These are phyloP conservation scores for Eublepharis macularius DNA, from an alignment of 2,113 vertebrate genomes.

Conservation along the genomic window DNA sequence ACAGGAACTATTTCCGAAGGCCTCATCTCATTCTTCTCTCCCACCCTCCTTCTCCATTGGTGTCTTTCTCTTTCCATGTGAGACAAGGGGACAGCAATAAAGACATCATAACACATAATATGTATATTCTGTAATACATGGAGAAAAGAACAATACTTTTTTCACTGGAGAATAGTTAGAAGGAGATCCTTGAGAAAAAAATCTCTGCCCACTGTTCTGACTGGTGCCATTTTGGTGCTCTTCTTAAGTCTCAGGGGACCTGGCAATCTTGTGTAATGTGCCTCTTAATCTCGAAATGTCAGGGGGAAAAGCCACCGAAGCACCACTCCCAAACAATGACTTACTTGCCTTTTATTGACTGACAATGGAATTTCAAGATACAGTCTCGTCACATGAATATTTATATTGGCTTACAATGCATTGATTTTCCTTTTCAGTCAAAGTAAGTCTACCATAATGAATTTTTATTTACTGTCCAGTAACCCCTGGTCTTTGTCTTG, in stretches of 20 bases:
- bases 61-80: no score
- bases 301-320: slow-evolving; percentile 52
- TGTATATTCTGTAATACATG: neutral
- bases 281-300: slow-evolving; percentile 55
- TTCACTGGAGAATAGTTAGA: neutral
- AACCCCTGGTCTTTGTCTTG: slow-evolving; percentile 45
- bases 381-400: slow-evolving; percentile 45
- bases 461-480: slow-evolving; percentile 42
- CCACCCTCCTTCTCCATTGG: no score
- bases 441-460: slow-evolving; percentile 46
- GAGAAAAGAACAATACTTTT: neutral
- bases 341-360: slow-evolving; percentile 27
- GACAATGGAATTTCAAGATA: slow-evolving; percentile 55
- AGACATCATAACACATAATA: no score
- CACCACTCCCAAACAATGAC: neutral
- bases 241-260: neutral
- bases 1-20: no score
- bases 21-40: no score
- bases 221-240: neutral
- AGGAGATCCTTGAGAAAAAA: no score
- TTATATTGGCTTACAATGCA: slow-evolving; percentile 24
- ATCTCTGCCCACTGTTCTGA: neutral
- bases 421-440: slow-evolving; percentile 39
- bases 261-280: slow-evolving; percentile 12
- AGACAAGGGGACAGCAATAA: neutral